A percentile compares a stretch with the other conserved stretches of the same genome.
These are phyloP conservation scores for Cyprinodon diabolis DNA, from an alignment of 2,797 vertebrate species.

Conservation along the genomic window DNA sequence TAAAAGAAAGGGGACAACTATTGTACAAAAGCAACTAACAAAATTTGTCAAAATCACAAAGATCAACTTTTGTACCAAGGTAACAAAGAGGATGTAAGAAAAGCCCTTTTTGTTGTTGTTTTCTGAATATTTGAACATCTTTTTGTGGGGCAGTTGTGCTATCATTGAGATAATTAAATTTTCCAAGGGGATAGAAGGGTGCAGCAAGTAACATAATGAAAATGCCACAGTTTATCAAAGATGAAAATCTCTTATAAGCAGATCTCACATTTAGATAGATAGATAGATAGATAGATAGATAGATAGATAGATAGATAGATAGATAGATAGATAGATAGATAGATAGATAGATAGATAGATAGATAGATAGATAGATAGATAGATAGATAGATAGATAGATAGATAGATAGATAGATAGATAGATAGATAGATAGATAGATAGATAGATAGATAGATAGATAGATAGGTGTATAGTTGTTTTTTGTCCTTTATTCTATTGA, in stretches of 20 bases:
- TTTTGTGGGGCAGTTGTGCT: conserved; percentile 6
- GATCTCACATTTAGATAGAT: background rate
- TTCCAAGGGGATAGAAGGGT: conserved; percentile 3
- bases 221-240: conserved; percentile 4
- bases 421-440: too few relatives aligned
- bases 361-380: too few relatives aligned
- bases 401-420: too few relatives aligned
- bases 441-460: too few relatives aligned
- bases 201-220: conserved; percentile 16
- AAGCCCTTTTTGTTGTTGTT: conserved; percentile 9
- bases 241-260: conserved; percentile 16
- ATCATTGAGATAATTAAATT: conserved; percentile 6
- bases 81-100: conserved; percentile 12
- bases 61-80: conserved; percentile 7
- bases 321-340: too few relatives aligned
- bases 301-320: too few relatives aligned
- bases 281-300: too few relatives aligned
- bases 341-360: too few relatives aligned
- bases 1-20: conserved; percentile 15
- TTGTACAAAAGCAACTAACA: conserved; percentile 8
- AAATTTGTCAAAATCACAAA: background rate
- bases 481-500: too few relatives aligned
- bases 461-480: too few relatives aligned
- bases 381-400: too few relatives aligned
- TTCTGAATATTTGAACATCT: conserved; percentile 2